Percentiles rank a stretch among this genome's conserved stretches.
Conservation (phyloP, 2,113 vertebrate species). For the Etia nguti region DNA sequence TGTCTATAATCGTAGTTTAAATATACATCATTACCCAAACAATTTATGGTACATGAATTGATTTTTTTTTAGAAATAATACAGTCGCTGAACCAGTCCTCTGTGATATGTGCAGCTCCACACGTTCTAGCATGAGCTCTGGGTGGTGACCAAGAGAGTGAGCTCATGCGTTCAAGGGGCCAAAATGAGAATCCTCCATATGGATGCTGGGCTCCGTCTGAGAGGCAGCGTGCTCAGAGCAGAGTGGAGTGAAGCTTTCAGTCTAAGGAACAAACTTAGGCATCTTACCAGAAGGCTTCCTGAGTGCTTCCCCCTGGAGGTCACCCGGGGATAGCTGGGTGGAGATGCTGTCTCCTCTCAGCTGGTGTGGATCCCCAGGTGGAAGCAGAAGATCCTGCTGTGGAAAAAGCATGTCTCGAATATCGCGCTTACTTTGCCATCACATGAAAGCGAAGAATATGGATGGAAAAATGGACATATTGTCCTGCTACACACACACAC, state of each 20-base stretch:
- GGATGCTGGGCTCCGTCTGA: neutral
- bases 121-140: neutral
- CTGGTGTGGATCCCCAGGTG: neutral
- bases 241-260: neutral
- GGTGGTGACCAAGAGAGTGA: neutral
- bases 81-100: neutral
- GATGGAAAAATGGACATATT: neutral
- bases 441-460: neutral
- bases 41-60: neutral
- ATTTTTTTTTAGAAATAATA: neutral
- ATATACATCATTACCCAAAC: neutral
- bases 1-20: neutral
- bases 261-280: neutral
- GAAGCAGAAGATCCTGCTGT: neutral
- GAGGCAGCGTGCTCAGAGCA: neutral
- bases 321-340: neutral
- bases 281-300: neutral
- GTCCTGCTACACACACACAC: neutral
- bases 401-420: neutral
- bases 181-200: neutral
- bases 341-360: neutral
- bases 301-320: neutral
- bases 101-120: neutral
- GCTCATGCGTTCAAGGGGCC: neutral
- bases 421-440: neutral